A percentile compares a stretch with the other conserved stretches of the same genome.
phyloP scores from a whole-genome alignment of 2,888 invertebrate species.

The Rhogogaster chlorosoma region DNA sequence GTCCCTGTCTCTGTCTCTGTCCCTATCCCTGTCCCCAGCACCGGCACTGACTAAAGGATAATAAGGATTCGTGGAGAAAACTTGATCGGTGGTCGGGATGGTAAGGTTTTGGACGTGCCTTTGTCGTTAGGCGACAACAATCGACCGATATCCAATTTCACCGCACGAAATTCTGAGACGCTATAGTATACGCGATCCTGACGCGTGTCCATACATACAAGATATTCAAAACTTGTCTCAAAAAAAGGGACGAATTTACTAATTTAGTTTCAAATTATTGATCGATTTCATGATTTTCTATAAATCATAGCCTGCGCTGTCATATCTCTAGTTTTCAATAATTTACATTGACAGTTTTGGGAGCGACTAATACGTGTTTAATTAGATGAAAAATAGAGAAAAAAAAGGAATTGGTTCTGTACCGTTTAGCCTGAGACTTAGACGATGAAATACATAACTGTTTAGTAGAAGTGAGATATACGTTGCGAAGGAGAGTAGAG shows the following conservation, averaged over 20 bases:
- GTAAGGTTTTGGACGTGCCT: constrained; percentile 24
- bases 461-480: not conserved
- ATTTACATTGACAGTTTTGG: not conserved
- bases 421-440: not conserved
- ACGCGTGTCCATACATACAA: constrained; percentile 20
- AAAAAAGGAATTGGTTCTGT: not conserved
- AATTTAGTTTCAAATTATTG: not conserved
- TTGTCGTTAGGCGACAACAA: constrained; percentile 44
- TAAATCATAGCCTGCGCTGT: not conserved
- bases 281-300: too few species aligned
- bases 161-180: not conserved
- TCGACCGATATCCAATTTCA: constrained; percentile 44
- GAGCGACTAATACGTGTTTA: not conserved
- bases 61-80: constrained; percentile 45
- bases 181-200: not conserved
- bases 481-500: constrained; percentile 18
- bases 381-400: not conserved
- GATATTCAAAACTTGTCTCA: not conserved
- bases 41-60: constrained; percentile 35
- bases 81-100: constrained; percentile 37
- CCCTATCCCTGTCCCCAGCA: not conserved
- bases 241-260: not conserved
- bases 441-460: not conserved
- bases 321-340: not conserved
- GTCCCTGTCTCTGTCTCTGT: constrained; percentile 55